Conservation (phyloP, 2,888 invertebrate species). For the Aphidoletes aphidimyza region DNA sequence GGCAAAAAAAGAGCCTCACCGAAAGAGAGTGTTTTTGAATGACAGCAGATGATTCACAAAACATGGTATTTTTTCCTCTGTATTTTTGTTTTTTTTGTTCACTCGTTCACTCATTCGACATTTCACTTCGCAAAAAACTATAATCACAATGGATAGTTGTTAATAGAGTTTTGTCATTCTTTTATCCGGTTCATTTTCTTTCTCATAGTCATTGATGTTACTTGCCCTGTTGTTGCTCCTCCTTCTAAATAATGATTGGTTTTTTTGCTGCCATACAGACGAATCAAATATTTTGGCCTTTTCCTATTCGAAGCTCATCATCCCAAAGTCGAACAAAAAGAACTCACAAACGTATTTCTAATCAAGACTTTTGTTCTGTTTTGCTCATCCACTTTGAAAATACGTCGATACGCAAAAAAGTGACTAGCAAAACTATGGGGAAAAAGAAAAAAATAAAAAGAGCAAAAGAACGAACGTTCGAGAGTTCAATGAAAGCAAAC, state of each 20-base stretch:
- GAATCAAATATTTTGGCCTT: slow-evolving; percentile 40
- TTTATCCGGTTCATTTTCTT: background rate
- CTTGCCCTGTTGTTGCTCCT: background rate
- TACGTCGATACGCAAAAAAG: slow-evolving; percentile 5
- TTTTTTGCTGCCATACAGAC: background rate
- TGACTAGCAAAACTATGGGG: background rate
- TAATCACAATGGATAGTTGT: slow-evolving; percentile 44
- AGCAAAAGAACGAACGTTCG: background rate
- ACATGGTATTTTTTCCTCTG: background rate
- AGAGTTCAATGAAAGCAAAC: slow-evolving; percentile 16
- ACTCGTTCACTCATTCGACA: background rate
- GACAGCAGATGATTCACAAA: slow-evolving; percentile 44
- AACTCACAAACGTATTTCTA: slow-evolving; percentile 16
- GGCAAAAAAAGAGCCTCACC: background rate
- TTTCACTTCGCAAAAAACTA: slow-evolving; percentile 5
- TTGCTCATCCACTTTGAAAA: background rate
- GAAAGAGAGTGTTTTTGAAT: slow-evolving; percentile 42
- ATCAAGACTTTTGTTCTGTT: slow-evolving; percentile 49
- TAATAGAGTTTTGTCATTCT: slow-evolving; percentile 49
- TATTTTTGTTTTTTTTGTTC: background rate
- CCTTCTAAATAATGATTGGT: slow-evolving; percentile 29
- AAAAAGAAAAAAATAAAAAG: background rate
- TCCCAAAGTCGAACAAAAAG: background rate
- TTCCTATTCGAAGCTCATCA: slow-evolving; percentile 24
- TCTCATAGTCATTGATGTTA: too few relatives aligned